Evolutionary conservation across 2,888 invertebrate genomes (phyloP), one percentile per base, ranked within the genome.

Genomic region (Heliconius erato): DNA sequence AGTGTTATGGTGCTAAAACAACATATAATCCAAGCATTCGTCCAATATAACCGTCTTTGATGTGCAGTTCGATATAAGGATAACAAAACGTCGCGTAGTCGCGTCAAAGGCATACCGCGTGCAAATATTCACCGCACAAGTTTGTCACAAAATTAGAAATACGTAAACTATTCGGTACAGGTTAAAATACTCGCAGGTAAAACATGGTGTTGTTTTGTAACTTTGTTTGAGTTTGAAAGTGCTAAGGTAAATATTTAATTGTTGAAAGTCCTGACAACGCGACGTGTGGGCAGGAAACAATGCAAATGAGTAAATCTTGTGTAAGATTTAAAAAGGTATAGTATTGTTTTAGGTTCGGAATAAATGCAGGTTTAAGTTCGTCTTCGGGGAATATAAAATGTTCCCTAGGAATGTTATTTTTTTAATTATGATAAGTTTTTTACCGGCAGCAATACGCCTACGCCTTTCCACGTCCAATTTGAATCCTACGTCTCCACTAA

Each of bases 91-190:
- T 71, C 32, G 23, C 68, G 76, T 59, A 23, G 59, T 59, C 59
- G 9, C 35, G 32, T 81, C 81, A 81, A 81, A 81, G 71, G n/a
- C 63, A 81, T 71, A 77, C 77, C 63, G 59, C 26, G 76, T 59
- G 23, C 49, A 35, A 67, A 63, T 68, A 68, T 76, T 80, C 63
- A 44, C 23, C 69, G 71, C 59, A 76, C 59, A 76, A 35, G 76
- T 44, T 77, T 65, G 44, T 40, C 32, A 63, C 23, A 65, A 68
- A 32, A 63, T 63, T 59, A 65, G 69, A 74, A 81, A 77, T 26
- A 32, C 65, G 49, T 44, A n/a, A 77, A 81, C 69, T 81, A 71
- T 81, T 63, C 12, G 16, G 9, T 63, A 32, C 14, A 63, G 7
- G 9, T 32, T 54, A 26, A 28, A 68, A 28, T 28, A 71, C 6